A percentile compares a stretch with the other conserved stretches of the same genome.
These are phyloP conservation scores for Sanderia malayensis DNA, from an alignment of 30 jellyfish, hydroid and myxozoan species.

Conservation along the genomic window DNA sequence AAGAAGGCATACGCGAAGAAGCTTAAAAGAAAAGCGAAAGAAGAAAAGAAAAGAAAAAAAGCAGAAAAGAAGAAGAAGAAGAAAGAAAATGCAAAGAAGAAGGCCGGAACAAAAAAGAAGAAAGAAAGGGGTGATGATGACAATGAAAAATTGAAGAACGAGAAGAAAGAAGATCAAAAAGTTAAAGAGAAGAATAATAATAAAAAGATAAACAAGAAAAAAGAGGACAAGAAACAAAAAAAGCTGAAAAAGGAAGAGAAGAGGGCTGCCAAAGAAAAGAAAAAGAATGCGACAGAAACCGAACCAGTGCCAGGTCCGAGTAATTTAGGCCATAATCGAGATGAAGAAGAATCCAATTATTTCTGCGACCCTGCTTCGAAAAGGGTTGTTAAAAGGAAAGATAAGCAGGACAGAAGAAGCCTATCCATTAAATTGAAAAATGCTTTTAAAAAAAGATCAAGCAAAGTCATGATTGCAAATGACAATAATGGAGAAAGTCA, in stretches of 20 bases:
- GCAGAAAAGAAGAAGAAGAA: constrained; percentile 7
- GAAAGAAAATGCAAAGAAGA: not conserved
- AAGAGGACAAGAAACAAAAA: not conserved
- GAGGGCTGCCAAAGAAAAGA: not conserved
- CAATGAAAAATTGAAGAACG: too few relatives aligned
- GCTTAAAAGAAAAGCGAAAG: not conserved
- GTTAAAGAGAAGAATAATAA: not conserved
- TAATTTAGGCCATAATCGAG: too few relatives aligned
- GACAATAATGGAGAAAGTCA: too few relatives aligned
- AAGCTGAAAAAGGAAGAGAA: constrained; percentile 3
- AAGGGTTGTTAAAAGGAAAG: not conserved
- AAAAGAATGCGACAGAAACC: not conserved
- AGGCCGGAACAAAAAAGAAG: not conserved
- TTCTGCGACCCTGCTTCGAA: not conserved
- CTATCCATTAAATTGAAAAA: not conserved
- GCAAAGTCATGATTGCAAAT: not conserved
- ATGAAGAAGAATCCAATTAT: too few relatives aligned
- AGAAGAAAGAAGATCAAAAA: not conserved
- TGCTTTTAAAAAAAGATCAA: not conserved
- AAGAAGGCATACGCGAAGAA: not conserved
- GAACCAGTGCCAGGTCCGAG: not conserved
- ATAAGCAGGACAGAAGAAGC: not conserved
- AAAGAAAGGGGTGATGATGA: not conserved
- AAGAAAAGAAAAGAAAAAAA: not conserved
- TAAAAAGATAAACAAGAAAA: not conserved